phyloP scores from a whole-genome alignment of 1,140 invertebrate species.

The Drosophila truncata region DNA sequence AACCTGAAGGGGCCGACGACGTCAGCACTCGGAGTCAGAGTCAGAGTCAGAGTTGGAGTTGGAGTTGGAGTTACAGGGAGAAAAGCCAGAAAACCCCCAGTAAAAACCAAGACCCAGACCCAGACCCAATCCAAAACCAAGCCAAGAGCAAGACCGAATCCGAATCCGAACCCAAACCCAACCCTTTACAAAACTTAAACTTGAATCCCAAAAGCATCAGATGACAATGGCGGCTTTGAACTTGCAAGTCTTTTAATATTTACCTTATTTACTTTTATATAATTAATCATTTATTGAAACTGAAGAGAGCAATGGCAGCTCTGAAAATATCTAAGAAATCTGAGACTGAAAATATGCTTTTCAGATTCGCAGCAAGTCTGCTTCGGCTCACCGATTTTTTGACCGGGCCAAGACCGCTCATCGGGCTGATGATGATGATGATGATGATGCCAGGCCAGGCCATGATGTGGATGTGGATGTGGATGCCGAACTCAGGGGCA shows the following conservation, averaged over 20 bases:
- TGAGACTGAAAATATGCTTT: conserved; percentile 44
- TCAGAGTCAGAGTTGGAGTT: conserved; percentile 25
- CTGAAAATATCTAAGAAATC: background rate
- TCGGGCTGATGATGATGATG: conserved; percentile 1
- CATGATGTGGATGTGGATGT: conserved; percentile 32
- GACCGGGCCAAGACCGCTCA: conserved; percentile 50
- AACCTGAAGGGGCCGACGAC: conserved; percentile 56
- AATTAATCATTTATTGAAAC: background rate
- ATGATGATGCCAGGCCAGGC: conserved; percentile 47
- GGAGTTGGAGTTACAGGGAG: conserved; percentile 24
- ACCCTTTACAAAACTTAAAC: conserved; percentile 12
- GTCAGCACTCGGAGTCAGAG: conserved; percentile 50
- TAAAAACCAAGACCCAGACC: conserved; percentile 31
- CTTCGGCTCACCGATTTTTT: conserved; percentile 60
- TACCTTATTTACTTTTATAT: background rate
- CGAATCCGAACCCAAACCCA: conserved; percentile 25
- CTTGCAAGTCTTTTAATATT: conserved; percentile 8
- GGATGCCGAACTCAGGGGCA: conserved; percentile 57
- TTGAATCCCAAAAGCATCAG: conserved; percentile 10
- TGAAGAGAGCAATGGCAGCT: too few relatives aligned
- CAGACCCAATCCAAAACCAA: conserved; percentile 15
- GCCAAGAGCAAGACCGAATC: conserved; percentile 24
- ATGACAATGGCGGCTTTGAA: conserved; percentile 41
- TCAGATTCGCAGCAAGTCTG: conserved; percentile 25
- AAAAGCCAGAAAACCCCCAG: conserved; percentile 27